Percentiles rank a stretch among this genome's conserved stretches.
Conservation (phyloP, 1,140 invertebrate genomes). For the Geopemphigus sp. region DNA sequence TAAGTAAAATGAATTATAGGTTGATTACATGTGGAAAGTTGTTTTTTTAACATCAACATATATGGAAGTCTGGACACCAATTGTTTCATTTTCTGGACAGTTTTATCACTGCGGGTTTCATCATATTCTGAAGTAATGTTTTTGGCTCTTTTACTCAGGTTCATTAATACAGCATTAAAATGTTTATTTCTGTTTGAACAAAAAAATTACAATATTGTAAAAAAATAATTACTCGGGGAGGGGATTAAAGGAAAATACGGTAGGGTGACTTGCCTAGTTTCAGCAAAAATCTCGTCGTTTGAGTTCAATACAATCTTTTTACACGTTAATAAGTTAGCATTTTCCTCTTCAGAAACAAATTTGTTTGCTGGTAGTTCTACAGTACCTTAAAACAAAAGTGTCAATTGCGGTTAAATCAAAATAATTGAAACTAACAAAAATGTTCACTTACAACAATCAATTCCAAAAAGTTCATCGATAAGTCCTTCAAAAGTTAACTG, state of each 20-base stretch:
- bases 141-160: constrained; percentile 83
- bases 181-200: constrained; percentile 75
- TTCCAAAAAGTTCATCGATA: constrained; percentile 86
- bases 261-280: constrained; percentile 61
- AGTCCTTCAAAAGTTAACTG: constrained; percentile 97
- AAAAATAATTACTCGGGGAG: too few relatives aligned
- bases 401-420: neutral
- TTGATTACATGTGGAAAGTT: constrained; percentile 48
- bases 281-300: constrained; percentile 82
- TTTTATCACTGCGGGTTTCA: constrained; percentile 78
- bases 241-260: neutral
- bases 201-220: neutral
- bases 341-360: constrained; percentile 70
- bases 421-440: constrained; percentile 21
- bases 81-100: constrained; percentile 89
- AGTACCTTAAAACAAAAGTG: constrained; percentile 63
- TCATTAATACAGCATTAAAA: constrained; percentile 85
- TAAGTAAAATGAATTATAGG: constrained; percentile 60
- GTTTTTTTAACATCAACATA: constrained; percentile 81
- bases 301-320: constrained; percentile 89
- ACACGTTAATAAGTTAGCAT: constrained; percentile 61
- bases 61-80: constrained; percentile 88
- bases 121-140: constrained; percentile 82
- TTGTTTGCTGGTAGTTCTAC: constrained; percentile 81
- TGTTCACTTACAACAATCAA: constrained; percentile 65